Conservation (phyloP, 1,140 invertebrate genomes). For the Carposina sasakii region DNA sequence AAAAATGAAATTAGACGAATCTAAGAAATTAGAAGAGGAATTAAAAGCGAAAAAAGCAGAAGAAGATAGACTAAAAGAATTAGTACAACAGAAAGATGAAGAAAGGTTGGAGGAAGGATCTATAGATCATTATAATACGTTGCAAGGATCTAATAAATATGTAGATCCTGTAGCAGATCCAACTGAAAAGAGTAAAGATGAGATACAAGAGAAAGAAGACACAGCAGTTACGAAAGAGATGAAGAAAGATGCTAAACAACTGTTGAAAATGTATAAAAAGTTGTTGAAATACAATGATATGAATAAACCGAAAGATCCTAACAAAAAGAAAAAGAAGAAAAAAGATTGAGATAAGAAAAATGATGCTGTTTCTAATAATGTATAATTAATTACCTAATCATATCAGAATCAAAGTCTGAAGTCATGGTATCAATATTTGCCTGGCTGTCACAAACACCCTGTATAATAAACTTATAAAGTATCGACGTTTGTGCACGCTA, state of each 20-base stretch:
- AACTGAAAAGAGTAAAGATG: constrained; percentile 13
- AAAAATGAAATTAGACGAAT: constrained; percentile 62
- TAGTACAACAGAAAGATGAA: background rate
- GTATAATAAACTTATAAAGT: too few species aligned
- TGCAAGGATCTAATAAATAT: constrained; percentile 58
- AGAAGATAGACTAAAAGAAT: constrained; percentile 3
- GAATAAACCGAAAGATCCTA: constrained; percentile 44
- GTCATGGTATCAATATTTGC: too few species aligned
- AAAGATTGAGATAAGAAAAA: constrained; percentile 45
- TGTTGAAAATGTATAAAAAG: constrained; percentile 69
- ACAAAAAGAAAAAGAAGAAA: constrained; percentile 57
- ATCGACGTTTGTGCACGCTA: too few species aligned
- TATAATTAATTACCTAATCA: too few species aligned
- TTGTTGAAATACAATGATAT: constrained; percentile 65
- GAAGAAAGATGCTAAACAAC: constrained; percentile 63
- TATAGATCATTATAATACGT: constrained; percentile 62
- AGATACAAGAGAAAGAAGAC: constrained; percentile 4
- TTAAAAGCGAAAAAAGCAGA: constrained; percentile 12
- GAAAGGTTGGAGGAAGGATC: constrained; percentile 50
- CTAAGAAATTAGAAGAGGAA: constrained; percentile 28
- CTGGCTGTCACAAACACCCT: too few species aligned
- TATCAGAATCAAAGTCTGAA: too few species aligned
- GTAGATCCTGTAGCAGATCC: constrained; percentile 49
- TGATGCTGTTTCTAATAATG: constrained; percentile 6
- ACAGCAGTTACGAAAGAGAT: constrained; percentile 44